Conservation (phyloP, 2,888 invertebrate genomes). For the Nomada ruficornis region DNA sequence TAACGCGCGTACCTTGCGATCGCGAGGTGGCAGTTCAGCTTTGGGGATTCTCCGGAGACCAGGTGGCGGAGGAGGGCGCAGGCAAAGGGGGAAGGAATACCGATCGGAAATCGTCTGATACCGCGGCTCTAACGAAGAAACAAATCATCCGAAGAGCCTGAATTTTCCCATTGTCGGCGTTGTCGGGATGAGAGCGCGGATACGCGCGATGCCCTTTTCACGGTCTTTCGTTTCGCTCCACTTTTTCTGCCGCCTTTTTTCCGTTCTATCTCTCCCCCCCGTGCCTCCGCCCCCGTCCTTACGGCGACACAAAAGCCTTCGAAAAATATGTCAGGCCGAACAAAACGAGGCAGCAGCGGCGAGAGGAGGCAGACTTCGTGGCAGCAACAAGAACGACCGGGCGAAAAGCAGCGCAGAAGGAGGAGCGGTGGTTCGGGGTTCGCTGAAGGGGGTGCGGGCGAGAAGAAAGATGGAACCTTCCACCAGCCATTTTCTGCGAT, state of each 20-base stretch:
- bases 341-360: slow-evolving; percentile 67
- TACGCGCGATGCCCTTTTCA: slow-evolving; percentile 61
- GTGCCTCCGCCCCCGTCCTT: slow-evolving; percentile 55
- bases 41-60: not conserved
- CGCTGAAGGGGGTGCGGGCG: slow-evolving; percentile 16
- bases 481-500: slow-evolving; percentile 59
- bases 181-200: slow-evolving; percentile 3
- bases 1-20: slow-evolving; percentile 1
- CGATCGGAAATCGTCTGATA: slow-evolving; percentile 28
- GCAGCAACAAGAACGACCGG: slow-evolving; percentile 31
- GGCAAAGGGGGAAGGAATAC: not conserved
- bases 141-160: slow-evolving; percentile 60
- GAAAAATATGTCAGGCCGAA: slow-evolving; percentile 76
- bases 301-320: slow-evolving; percentile 70
- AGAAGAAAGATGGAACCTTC: slow-evolving; percentile 28
- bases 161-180: slow-evolving; percentile 47
- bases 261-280: slow-evolving; percentile 8
- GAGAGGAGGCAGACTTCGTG: slow-evolving; percentile 39
- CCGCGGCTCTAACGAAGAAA: slow-evolving; percentile 55
- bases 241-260: slow-evolving; percentile 50
- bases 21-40: not conserved
- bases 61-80: not conserved
- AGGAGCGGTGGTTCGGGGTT: slow-evolving; percentile 15
- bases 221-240: slow-evolving; percentile 52
- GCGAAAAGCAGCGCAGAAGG: not conserved